These are phyloP conservation scores for Meteorus sp. DNA, from an alignment of 1,140 invertebrate species.

Conservation along the genomic window DNA sequence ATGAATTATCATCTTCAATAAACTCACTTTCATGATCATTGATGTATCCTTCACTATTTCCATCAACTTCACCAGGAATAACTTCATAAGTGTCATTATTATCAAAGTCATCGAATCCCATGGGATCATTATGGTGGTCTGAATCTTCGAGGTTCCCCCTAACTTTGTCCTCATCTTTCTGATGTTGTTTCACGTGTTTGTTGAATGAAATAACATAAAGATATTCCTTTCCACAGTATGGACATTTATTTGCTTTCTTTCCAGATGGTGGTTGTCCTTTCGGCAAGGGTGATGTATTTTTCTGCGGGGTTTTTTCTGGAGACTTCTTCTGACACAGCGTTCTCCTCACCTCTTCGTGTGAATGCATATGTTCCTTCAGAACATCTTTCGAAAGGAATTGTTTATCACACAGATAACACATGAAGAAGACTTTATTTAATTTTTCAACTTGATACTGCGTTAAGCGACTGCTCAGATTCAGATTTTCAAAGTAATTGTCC, in stretches of 20 bases:
- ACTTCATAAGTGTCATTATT: constrained; percentile 30
- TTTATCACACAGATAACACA: constrained; percentile 55
- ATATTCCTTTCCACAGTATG: constrained; percentile 56
- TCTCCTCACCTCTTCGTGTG: constrained; percentile 52
- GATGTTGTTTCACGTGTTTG: constrained; percentile 54
- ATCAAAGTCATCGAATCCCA: constrained; percentile 39
- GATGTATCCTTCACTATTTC: constrained; percentile 10
- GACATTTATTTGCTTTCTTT: constrained; percentile 53
- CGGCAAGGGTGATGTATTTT: not conserved
- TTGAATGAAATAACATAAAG: constrained; percentile 56
- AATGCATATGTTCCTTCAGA: constrained; percentile 56
- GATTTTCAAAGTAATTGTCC: constrained; percentile 55
- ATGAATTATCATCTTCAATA: not conserved
- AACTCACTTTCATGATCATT: constrained; percentile 5
- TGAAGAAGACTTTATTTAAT: constrained; percentile 47
- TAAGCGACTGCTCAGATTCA: constrained; percentile 52
- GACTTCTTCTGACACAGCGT: constrained; percentile 43
- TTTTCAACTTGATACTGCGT: constrained; percentile 43
- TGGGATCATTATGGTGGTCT: constrained; percentile 40
- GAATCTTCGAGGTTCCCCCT: constrained; percentile 42
- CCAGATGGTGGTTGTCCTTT: constrained; percentile 44
- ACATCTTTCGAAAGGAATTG: constrained; percentile 52
- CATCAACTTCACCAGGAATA: constrained; percentile 6
- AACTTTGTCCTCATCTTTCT: constrained; percentile 39
- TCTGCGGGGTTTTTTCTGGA: constrained; percentile 41